Evolutionary conservation across 2,113 vertebrate genomes (phyloP).

Genomic region (Rhea pennata): DNA sequence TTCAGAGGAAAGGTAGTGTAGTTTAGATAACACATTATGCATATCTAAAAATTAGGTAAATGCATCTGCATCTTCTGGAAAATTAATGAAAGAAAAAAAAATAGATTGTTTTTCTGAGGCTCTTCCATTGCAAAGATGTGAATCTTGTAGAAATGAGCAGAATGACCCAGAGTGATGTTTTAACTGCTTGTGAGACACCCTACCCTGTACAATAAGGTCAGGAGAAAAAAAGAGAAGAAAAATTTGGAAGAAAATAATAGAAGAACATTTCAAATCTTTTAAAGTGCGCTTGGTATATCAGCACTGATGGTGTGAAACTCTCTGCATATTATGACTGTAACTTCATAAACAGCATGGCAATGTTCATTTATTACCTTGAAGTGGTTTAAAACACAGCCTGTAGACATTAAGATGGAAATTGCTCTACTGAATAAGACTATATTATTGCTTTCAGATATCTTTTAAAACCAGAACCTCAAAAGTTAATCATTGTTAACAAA

Average conservation of each 20-base stretch:
- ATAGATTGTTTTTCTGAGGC: background rate
- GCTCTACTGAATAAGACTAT: background rate
- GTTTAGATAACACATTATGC: background rate
- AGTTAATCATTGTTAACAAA: conserved; percentile 1
- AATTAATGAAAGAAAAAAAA: background rate
- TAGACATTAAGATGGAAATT: background rate
- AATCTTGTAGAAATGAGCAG: background rate
- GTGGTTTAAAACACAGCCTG: background rate
- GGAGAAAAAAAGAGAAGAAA: background rate
- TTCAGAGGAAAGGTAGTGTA: background rate
- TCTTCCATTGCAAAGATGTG: background rate
- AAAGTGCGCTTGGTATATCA: background rate
- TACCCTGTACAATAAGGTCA: background rate
- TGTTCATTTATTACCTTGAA: background rate
- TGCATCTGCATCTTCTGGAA: background rate
- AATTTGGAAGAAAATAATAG: background rate
- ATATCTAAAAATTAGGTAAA: background rate
- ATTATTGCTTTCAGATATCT: background rate
- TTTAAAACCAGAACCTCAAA: background rate
- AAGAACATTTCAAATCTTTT: background rate
- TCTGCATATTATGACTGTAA: background rate
- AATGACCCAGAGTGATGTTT: background rate
- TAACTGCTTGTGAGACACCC: background rate
- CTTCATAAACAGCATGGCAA: background rate
- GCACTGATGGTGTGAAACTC: background rate